These are phyloP conservation scores for Triplophysa tibetana DNA, from an alignment of 2,113 vertebrate genomes.

Conservation along the genomic window DNA sequence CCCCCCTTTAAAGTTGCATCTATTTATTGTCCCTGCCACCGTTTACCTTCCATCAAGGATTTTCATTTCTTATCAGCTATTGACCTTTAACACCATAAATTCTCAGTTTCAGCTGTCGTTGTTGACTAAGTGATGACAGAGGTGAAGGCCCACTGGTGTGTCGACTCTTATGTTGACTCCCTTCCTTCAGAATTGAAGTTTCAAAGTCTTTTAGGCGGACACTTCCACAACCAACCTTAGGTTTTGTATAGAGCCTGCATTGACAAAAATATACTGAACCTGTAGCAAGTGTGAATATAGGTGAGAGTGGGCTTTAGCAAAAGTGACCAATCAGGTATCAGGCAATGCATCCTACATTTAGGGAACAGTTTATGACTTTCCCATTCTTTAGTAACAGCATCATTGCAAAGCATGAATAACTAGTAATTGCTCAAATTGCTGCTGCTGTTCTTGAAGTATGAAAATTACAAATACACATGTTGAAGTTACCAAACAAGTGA, in stretches of 20 bases:
- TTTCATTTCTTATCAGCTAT: conserved; percentile 10
- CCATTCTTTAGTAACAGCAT: too few species aligned
- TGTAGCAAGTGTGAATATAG: too few species aligned
- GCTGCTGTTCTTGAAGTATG: too few species aligned
- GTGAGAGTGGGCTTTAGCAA: too few species aligned
- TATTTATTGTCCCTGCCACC: conserved; percentile 25
- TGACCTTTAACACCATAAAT: conserved; percentile 37
- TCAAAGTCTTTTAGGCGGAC: background rate
- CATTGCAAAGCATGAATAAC: too few species aligned
- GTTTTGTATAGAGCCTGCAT: background rate
- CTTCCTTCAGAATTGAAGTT: background rate
- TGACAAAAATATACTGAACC: background rate
- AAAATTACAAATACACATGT: too few species aligned
- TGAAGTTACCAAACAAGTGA: too few species aligned
- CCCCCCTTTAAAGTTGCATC: background rate
- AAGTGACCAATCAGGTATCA: too few species aligned
- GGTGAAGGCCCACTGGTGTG: conserved; percentile 53
- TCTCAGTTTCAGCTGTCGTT: background rate
- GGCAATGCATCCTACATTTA: too few species aligned
- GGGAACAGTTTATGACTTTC: too few species aligned
- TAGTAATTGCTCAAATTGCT: too few species aligned
- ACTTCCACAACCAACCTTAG: background rate
- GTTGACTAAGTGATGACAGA: conserved; percentile 43
- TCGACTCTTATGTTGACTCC: background rate
- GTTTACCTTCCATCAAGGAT: conserved; percentile 38